A percentile compares a stretch with the other conserved stretches of the same genome.
phyloP scores from a whole-genome alignment of 2,113 vertebrate species.

The Myrmecobius fasciatus region DNA sequence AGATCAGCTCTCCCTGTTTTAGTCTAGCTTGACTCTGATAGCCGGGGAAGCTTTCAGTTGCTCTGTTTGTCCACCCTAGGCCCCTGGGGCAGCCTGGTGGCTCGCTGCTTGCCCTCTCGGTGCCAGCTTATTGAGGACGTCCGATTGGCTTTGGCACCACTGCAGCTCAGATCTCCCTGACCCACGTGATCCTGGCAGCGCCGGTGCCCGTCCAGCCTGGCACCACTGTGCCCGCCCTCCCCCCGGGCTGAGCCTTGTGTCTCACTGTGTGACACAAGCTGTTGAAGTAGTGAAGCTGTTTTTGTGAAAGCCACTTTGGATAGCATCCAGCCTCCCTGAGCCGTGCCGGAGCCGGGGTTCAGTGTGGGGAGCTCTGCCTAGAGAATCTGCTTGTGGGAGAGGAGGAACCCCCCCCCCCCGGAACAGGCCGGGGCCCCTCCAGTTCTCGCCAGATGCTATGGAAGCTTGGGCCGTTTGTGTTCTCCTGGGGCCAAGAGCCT shows the following conservation, averaged over 20 bases:
- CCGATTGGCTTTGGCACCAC: neutral
- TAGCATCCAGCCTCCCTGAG: neutral
- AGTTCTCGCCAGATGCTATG: neutral
- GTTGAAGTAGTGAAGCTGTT: neutral
- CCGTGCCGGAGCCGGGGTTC: neutral
- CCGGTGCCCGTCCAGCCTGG: neutral
- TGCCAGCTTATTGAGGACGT: neutral
- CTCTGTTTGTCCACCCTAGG: no score
- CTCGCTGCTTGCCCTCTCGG: neutral
- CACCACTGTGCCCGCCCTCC: neutral
- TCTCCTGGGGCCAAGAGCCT: neutral
- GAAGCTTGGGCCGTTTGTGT: neutral
- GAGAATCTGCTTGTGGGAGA: no score
- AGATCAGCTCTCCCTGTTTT: no score
- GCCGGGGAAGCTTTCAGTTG: neutral
- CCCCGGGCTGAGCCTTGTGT: rapidly evolving
- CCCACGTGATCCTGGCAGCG: neutral
- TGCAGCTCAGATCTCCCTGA: neutral
- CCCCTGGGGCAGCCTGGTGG: neutral
- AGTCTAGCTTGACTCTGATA: neutral
- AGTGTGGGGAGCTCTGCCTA: neutral
- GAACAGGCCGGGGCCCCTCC: no score
- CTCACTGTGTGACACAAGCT: neutral
- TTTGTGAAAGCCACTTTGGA: neutral
- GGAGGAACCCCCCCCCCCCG: neutral